Evolutionary conservation across 2,797 vertebrate genomes (phyloP), one percentile per base, ranked within the genome.

Genomic region (Betta splendens): DNA sequence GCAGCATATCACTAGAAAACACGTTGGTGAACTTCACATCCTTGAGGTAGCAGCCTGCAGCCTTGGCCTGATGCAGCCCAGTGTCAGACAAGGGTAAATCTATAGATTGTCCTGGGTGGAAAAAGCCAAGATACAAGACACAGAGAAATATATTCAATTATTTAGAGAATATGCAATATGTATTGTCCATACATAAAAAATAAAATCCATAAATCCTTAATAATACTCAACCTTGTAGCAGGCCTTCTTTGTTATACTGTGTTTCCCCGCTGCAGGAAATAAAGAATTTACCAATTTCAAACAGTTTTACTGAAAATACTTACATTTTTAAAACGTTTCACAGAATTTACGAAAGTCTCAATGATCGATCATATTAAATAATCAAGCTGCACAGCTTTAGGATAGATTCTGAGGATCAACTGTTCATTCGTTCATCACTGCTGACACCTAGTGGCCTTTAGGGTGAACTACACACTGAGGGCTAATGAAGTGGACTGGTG

Each of bases 201-300:
- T n/a, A n/a, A n/a, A n/a, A n/a, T 12, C 10, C 5, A 25, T 9
- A 16, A 4, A 53, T 22, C 10, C 25, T 1, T 5, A 47, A 0
- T 45, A 4, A n/a, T 28, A 36, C 4, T 21, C 21, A 77, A 97
- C 95, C 95, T 96, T 97, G 95, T 16, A 97, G 68, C 61, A 96
- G 78, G 64, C 94, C 95, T 69, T 94, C 92, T 90, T 93, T 97
- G 84, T 97, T 98, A 87, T 90, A 93, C 60, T 87, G 91, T 2
- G 95, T 98, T 89, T 98, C 95, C 55, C 94, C 95, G 89, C 95
- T 97, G 86, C 29, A 79, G 39, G 38, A 64, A 52, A 64, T 2
- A 54, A 51, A 62, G 2, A 0, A 32, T 21, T 37, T 3, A 36
- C 56, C 23, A 35, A 9, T 29, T 9, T 17, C 13, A 51, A 26